Base-by-base conservation (phyloP, 2,797 vertebrate genomes). In the Aulostomus chinensis region DNA sequence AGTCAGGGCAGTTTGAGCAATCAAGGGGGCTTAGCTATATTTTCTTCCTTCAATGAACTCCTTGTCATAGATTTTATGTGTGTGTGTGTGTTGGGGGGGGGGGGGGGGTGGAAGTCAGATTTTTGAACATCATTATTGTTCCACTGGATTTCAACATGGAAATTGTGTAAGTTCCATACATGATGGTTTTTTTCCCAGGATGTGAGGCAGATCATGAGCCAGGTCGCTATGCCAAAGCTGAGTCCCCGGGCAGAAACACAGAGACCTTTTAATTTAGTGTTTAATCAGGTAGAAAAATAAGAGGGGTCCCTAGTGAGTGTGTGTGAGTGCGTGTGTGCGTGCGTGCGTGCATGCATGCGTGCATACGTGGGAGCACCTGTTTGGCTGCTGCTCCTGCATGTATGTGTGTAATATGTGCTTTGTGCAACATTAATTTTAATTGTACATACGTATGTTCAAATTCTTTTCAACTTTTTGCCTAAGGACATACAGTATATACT, bases 11-110 rank as follows among this genome's bases (percentile, higher is more conserved):
- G 25, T 36, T 58, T 49, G 52, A 73, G 68, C 68, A 75, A 73
- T 80, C 67, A 72, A 39, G 41, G 47, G 32, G 53, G 43, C 73
- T 80, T 69, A 61, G 64, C 25, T 0, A 32, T 34, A 34, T 74
- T 80, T 68, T 55, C 34, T 38, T 62, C 56, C 34, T 20, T 80
- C 62, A 84, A 81, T 81, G 63, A 76, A 71, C 60, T 52, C 66
- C 75, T 84, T 84, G 76, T 82, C 50, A 45, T 17, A 0, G 9
- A 36, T 26, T 39, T 16, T 11, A 32, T 40, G 17, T n/a, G 39
- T 33, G 14, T 46, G 28, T 34, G 32, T 17, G 31, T 34, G 26
- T 9, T 21, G 7, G 1, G 11, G n/a, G 1, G 11, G 13, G 11
- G 13, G 7, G 30, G 30, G 29, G 36, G 53, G 9, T 56, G 56